These are phyloP conservation scores for Drosophila grimshawi DNA, from an alignment of 1,140 invertebrate genomes.

Conservation along the genomic window DNA sequence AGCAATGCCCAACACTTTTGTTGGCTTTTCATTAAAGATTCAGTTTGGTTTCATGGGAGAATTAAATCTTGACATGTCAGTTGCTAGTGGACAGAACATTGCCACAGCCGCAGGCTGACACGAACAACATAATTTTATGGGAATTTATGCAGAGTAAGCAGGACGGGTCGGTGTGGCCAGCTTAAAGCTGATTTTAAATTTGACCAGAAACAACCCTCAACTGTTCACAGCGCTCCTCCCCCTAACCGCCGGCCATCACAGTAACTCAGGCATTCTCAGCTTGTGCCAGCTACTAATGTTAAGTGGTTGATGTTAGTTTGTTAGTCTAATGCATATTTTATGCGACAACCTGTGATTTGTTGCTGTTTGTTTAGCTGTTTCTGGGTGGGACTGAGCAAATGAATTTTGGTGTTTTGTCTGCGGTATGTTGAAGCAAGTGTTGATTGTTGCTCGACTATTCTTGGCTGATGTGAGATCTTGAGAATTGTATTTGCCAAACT, in stretches of 20 bases:
- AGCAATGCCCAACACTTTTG: conserved; percentile 38
- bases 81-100: conserved; percentile 19
- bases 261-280: conserved; percentile 28
- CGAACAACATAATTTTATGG: conserved; percentile 73
- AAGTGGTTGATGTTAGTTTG: conserved; percentile 47
- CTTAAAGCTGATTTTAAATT: conserved; percentile 44
- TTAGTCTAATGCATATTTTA: conserved; percentile 62
- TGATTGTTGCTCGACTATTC: conserved; percentile 41
- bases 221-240: neutral
- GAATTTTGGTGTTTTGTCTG: conserved; percentile 53
- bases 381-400: conserved; percentile 38
- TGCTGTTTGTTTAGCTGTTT: conserved; percentile 49
- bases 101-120: conserved; percentile 33
- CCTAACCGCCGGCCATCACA: neutral
- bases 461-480: conserved; percentile 33
- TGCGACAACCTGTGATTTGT: conserved; percentile 68
- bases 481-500: conserved; percentile 59
- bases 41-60: conserved; percentile 77
- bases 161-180: neutral
- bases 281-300: conserved; percentile 20
- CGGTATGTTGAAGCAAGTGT: conserved; percentile 41
- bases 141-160: conserved; percentile 45
- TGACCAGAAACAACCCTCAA: conserved; percentile 7
- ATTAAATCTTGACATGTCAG: conserved; percentile 73
- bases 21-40: conserved; percentile 78